Evolutionary conservation across 2,797 vertebrate genomes (phyloP), one percentile per base, ranked within the genome.

Genomic region (Chloroceryle amazona): DNA sequence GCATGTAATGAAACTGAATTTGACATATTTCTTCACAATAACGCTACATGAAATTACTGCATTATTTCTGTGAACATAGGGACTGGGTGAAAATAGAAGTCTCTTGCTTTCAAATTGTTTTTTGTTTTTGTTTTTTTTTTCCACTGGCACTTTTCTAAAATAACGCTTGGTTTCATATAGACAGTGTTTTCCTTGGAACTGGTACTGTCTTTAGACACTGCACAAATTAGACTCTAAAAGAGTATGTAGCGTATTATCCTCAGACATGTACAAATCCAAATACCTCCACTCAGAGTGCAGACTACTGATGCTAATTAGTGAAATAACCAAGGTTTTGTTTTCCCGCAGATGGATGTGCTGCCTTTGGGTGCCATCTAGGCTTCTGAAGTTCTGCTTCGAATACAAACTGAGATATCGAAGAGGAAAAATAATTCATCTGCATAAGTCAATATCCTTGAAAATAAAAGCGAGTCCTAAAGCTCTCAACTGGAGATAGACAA

Each of bases 371-470:
- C 66, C 10, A 19, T 75, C 41, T 39, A 25, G 10, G 17, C 70
- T 92, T 86, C 85, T 62, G 8, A 83, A 89, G 67, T 86, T 88
- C 88, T 51, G 42, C 68, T 95, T 93, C 20, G 60, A 65, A 81
- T 58, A 70, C 8, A 6, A 92, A 84, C n/a, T 37, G 55, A 86
- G 58, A 66, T 70, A 61, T 4, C 2, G 4, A 22, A 90, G 55
- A 88, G 12, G 18, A 86, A 86, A 82, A 87, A 60, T 9, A 74
- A 74, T 54, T 60, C 1, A 1, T 55, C 54, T 44, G 41, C 2
- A 2, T 52, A 29, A 74, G 49, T 80, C 60, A 87, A 13, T 63
- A 78, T 58, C 15, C 54, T 86, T 37, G 85, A 72, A 85, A 89
- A 65, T 33, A 92, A 82, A 70, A 54, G 6, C 13, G 6, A 11